phyloP scores from a whole-genome alignment of 2,113 vertebrate species.

The Trochalopteron elliotii region DNA sequence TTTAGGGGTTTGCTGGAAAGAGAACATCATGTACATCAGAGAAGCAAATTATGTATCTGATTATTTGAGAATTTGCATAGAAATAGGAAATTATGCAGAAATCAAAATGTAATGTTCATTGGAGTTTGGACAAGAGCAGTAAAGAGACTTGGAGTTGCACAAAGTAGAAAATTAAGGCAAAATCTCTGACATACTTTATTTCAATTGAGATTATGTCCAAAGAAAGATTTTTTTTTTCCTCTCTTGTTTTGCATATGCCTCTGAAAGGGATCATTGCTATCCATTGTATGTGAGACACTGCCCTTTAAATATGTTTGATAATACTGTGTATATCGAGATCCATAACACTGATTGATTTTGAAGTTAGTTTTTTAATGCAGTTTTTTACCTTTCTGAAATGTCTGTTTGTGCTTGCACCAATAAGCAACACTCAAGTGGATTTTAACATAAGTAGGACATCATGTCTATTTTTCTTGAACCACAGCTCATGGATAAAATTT shows the following conservation, averaged over 20 bases:
- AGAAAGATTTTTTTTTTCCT: neutral
- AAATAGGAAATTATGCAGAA: constrained; percentile 64
- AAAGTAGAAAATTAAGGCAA: neutral
- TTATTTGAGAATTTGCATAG: constrained; percentile 63
- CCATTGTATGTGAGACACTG: neutral
- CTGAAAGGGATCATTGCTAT: neutral
- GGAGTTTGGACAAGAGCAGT: constrained; percentile 6
- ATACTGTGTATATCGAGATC: neutral
- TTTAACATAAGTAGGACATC: neutral
- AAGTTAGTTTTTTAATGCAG: neutral
- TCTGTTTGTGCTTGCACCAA: neutral
- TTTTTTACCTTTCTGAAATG: neutral
- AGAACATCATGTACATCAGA: constrained; percentile 51
- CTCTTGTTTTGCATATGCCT: neutral
- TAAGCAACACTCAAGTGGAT: neutral
- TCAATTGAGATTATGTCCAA: neutral
- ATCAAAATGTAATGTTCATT: constrained; percentile 14
- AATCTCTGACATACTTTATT: neutral
- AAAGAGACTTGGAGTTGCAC: neutral
- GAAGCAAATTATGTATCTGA: constrained; percentile 50
- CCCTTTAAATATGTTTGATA: neutral
- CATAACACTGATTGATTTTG: neutral
- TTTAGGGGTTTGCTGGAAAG: constrained; percentile 3
- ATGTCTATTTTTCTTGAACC: neutral
- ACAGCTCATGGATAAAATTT: neutral